Evolutionary conservation across 2,113 vertebrate species (phyloP).

Genomic region (Gymnarchus niloticus): DNA sequence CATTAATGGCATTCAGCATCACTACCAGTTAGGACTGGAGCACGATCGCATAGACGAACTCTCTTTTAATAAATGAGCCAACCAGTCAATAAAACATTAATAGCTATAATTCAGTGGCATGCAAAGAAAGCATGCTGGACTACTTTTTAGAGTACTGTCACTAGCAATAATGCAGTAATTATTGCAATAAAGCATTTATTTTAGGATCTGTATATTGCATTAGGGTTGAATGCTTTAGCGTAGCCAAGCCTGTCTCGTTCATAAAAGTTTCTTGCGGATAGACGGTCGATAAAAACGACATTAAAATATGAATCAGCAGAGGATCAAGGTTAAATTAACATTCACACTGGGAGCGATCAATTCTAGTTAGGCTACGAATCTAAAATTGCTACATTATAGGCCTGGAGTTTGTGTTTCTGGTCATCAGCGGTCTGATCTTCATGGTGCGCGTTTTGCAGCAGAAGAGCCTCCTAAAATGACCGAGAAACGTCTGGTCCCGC

Average conservation of each 20-base stretch:
- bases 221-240: background rate
- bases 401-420: background rate
- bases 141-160: no score
- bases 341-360: background rate
- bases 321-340: no score
- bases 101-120: no score
- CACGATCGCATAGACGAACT: no score
- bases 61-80: no score
- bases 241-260: background rate
- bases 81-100: no score
- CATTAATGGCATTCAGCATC: no score
- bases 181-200: no score
- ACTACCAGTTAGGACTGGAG: no score
- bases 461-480: constrained; percentile 16
- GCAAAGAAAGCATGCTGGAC: no score
- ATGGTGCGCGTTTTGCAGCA: background rate
- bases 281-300: background rate
- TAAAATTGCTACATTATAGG: background rate
- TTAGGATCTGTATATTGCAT: no score
- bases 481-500: constrained; percentile 44
- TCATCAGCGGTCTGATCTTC: background rate
- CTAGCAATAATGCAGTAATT: no score
- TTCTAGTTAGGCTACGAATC: background rate
- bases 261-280: background rate
- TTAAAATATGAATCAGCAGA: background rate